phyloP scores from a whole-genome alignment of 2,888 invertebrate genomes.

The Piscicola geometra region DNA sequence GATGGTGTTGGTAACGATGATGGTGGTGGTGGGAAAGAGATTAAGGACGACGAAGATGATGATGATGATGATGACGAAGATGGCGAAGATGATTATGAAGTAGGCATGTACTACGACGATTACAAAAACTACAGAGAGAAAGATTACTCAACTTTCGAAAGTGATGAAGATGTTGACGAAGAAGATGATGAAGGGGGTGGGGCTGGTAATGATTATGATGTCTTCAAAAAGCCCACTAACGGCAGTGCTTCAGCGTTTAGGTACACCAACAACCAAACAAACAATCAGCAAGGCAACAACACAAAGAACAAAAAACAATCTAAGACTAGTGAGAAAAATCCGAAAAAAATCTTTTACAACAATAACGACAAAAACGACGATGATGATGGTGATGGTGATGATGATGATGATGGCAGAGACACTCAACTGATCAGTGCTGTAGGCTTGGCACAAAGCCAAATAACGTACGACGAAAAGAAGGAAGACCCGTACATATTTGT shows the following conservation, averaged over 20 bases:
- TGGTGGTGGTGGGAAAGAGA: not conserved
- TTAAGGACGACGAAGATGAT: not conserved
- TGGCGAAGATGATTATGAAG: not conserved
- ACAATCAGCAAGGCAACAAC: no score
- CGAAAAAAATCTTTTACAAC: no score
- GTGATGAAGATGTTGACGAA: no score
- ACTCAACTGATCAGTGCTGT: not conserved
- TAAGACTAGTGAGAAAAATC: no score
- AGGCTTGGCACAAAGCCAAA: constrained; percentile 33
- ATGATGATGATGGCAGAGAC: not conserved
- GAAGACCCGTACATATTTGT: constrained; percentile 78
- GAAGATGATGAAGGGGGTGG: no score
- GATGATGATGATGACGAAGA: not conserved
- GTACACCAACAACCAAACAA: no score
- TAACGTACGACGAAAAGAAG: constrained; percentile 71
- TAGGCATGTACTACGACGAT: not conserved
- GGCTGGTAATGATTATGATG: no score
- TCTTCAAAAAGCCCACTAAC: no score
- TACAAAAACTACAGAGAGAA: constrained; percentile 1
- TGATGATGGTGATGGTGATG: not conserved
- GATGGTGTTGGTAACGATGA: not conserved
- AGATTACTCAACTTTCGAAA: no score
- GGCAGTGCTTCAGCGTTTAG: no score
- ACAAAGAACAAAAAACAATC: no score
- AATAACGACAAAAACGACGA: not conserved